Evolutionary conservation across 2,113 vertebrate genomes (phyloP).

Genomic region (Hippocampus barbouri): DNA sequence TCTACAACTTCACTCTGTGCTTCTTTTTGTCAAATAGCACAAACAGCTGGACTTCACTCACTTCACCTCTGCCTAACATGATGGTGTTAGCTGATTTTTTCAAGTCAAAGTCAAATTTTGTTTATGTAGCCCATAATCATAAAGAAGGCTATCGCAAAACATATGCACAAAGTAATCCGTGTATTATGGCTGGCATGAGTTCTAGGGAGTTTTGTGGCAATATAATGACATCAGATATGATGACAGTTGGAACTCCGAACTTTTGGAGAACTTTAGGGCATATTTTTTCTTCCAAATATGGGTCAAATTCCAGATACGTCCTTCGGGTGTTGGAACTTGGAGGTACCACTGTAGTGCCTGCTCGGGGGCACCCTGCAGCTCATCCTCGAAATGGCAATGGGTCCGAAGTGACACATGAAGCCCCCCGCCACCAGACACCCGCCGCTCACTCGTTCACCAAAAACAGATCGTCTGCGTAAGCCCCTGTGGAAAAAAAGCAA

Average conservation of each 20-base stretch:
- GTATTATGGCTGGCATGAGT: not conserved
- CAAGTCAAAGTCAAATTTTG: too few relatives aligned
- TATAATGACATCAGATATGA: not conserved
- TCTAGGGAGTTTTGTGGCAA: not conserved
- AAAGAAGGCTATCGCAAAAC: not conserved
- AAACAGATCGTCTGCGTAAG: conserved; percentile 52
- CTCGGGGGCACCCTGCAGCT: conserved; percentile 52
- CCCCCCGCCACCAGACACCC: conserved; percentile 63
- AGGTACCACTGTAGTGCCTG: conserved; percentile 6
- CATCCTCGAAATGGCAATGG: conserved; percentile 71
- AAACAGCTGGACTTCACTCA: not conserved
- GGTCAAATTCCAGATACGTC: conserved; percentile 14
- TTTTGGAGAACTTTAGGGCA: not conserved
- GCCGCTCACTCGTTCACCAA: conserved; percentile 58
- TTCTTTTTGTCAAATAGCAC: too few relatives aligned
- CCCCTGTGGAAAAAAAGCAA: conserved; percentile 34
- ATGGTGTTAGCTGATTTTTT: too few relatives aligned
- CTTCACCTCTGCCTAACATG: not conserved
- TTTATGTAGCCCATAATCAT: too few relatives aligned
- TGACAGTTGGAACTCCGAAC: not conserved
- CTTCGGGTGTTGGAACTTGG: not conserved
- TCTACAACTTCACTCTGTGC: too few relatives aligned
- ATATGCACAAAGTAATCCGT: not conserved
- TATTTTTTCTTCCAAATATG: not conserved
- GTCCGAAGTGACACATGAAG: conserved; percentile 68